phyloP scores from a whole-genome alignment of 2,888 invertebrate species.

The Selenia dentaria region DNA sequence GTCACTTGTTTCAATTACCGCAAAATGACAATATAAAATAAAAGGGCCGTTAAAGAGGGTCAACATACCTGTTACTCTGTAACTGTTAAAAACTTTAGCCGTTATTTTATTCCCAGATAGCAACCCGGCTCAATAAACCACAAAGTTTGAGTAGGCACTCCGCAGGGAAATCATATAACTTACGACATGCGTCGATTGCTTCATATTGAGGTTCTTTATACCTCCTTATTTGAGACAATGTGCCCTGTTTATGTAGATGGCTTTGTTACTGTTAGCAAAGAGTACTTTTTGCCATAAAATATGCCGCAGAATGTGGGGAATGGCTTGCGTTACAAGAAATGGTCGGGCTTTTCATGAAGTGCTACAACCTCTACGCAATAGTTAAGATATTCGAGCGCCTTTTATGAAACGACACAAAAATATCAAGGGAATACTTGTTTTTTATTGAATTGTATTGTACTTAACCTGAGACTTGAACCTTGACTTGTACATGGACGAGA shows the following conservation, averaged over 20 bases:
- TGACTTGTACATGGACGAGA: too few species aligned
- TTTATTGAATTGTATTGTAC: too few species aligned
- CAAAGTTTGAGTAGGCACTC: conserved; percentile 27
- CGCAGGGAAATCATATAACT: conserved; percentile 33
- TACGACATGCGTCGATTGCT: conserved; percentile 26
- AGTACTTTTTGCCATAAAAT: conserved; percentile 15
- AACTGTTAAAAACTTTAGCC: conserved; percentile 29
- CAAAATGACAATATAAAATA: conserved; percentile 14
- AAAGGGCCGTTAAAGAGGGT: conserved; percentile 14
- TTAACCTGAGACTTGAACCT: too few species aligned
- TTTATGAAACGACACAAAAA: background rate
- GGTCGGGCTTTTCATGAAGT: conserved; percentile 3
- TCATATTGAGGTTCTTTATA: conserved; percentile 18
- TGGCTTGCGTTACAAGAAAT: conserved; percentile 1
- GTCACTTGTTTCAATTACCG: too few species aligned
- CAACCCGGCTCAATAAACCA: conserved; percentile 32
- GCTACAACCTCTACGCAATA: background rate
- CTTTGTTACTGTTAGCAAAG: conserved; percentile 7
- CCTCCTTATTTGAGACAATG: conserved; percentile 16
- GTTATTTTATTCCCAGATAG: conserved; percentile 27
- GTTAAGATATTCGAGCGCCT: background rate
- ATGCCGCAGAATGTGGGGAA: conserved; percentile 1
- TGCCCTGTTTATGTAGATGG: conserved; percentile 7
- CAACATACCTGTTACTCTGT: conserved; percentile 26
- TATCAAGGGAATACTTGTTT: too few species aligned